A percentile compares a stretch with the other conserved stretches of the same genome.
These are phyloP conservation scores for Heliconius eleuchia DNA, from an alignment of 1,140 invertebrate genomes.

Conservation along the genomic window DNA sequence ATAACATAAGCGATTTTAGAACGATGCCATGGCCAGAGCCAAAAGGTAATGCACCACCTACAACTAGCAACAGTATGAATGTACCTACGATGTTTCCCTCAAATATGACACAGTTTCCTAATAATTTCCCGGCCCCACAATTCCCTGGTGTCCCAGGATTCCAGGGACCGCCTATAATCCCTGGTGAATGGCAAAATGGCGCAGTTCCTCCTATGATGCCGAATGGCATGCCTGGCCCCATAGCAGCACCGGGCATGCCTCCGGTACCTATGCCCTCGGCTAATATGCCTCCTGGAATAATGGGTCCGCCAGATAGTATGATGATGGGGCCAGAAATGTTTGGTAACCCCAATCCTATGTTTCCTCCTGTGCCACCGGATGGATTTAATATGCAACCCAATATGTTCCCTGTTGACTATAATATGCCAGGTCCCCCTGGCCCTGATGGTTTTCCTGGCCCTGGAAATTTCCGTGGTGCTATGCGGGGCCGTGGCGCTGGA, in stretches of 20 bases:
- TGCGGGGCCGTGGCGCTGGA: slow-evolving; percentile 75
- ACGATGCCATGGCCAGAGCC: slow-evolving; percentile 91
- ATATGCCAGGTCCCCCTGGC: slow-evolving; percentile 66
- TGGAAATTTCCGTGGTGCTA: slow-evolving; percentile 74
- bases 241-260: slow-evolving; percentile 56
- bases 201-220: slow-evolving; percentile 61
- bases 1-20: slow-evolving; percentile 89
- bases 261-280: slow-evolving; percentile 59
- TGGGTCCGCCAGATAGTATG: slow-evolving; percentile 72
- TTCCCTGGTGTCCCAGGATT: slow-evolving; percentile 67
- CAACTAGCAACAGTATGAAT: slow-evolving; percentile 54
- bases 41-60: slow-evolving; percentile 82
- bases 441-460: slow-evolving; percentile 71
- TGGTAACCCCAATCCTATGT: slow-evolving; percentile 74
- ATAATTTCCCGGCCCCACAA: slow-evolving; percentile 64
- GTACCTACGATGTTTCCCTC: slow-evolving; percentile 78
- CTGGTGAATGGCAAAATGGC: slow-evolving; percentile 66
- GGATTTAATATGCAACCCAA: slow-evolving; percentile 72
- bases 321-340: slow-evolving; percentile 82
- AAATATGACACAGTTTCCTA: slow-evolving; percentile 76
- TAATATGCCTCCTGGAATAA: slow-evolving; percentile 62
- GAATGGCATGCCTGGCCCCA: slow-evolving; percentile 57
- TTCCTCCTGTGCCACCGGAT: slow-evolving; percentile 63
- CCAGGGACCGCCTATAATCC: slow-evolving; percentile 66
- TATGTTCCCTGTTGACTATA: slow-evolving; percentile 74